A percentile compares a stretch with the other conserved stretches of the same genome.
Conservation (phyloP, 2,113 vertebrate genomes). For the Marmota flaviventris region DNA sequence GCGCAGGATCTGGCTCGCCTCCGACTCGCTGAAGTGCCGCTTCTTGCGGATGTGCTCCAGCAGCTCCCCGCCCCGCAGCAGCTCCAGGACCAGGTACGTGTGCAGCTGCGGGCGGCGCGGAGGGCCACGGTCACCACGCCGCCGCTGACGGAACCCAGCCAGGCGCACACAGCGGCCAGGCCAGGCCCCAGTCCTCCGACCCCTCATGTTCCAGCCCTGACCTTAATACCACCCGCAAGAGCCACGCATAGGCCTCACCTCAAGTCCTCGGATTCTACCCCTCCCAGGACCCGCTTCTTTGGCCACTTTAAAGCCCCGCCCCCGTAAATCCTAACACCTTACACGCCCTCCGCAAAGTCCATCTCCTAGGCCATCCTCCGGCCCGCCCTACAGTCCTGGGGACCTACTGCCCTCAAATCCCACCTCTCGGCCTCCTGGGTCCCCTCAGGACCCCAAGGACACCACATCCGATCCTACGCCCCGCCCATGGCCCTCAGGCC, state of each 20-base stretch:
- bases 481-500: neutral
- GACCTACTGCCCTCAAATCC: neutral
- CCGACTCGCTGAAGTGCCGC: conserved; percentile 94
- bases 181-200: neutral
- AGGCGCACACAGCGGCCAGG: no score
- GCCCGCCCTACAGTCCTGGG: neutral
- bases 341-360: neutral
- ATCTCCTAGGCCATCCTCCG: neutral
- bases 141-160: neutral
- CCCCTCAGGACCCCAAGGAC: neutral
- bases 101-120: conserved; percentile 88
- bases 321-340: neutral
- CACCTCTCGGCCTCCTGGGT: neutral
- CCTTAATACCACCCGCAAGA: neutral
- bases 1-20: conserved; percentile 94
- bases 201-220: neutral
- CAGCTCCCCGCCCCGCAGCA: conserved; percentile 93
- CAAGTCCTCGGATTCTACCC: neutral
- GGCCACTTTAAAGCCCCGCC: neutral
- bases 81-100: conserved; percentile 95
- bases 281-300: neutral
- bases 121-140: neutral
- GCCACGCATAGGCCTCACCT: neutral
- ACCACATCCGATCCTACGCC: no score
- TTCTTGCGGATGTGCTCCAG: conserved; percentile 94